phyloP scores from a whole-genome alignment of 2,888 invertebrate species.

The Caenorhabditis japonica region DNA sequence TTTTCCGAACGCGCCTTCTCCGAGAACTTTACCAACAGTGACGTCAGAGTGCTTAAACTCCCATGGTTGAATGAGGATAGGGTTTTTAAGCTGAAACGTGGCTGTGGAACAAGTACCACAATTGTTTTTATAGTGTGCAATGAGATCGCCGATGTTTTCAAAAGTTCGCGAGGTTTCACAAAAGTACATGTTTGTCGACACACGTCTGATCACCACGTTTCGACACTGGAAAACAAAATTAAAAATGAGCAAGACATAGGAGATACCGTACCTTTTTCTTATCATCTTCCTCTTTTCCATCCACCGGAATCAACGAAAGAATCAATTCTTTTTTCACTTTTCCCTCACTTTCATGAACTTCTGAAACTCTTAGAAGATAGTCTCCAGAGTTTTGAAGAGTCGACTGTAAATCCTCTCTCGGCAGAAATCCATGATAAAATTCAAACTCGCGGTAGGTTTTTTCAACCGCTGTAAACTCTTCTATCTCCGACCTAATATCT shows the following conservation, averaged over 20 bases:
- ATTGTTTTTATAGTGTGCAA: conserved; percentile 18
- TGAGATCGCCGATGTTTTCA: conserved; percentile 21
- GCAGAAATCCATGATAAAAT: conserved; percentile 53
- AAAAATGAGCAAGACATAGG: too few species aligned
- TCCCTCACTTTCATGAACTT: conserved; percentile 14
- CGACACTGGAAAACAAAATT: conserved; percentile 12
- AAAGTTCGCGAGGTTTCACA: conserved; percentile 21
- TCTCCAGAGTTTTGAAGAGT: conserved; percentile 32
- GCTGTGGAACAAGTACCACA: conserved; percentile 14
- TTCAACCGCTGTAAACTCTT: conserved; percentile 20
- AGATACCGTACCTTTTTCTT: conserved; percentile 13
- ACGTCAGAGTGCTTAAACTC: conserved; percentile 51
- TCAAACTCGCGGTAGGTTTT: conserved; percentile 34
- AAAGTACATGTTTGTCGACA: conserved; percentile 9
- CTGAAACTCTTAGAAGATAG: conserved; percentile 36
- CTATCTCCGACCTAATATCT: not conserved
- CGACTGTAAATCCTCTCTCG: conserved; percentile 40
- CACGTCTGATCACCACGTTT: conserved; percentile 29
- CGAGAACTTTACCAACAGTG: conserved; percentile 40
- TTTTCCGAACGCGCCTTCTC: conserved; percentile 58
- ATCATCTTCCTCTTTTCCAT: conserved; percentile 1
- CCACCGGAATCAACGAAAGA: conserved; percentile 27
- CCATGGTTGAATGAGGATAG: conserved; percentile 39
- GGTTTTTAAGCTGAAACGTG: conserved; percentile 36
- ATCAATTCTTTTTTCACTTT: conserved; percentile 37